phyloP scores from a whole-genome alignment of 2,888 invertebrate species.

The Conistra vaccinii region DNA sequence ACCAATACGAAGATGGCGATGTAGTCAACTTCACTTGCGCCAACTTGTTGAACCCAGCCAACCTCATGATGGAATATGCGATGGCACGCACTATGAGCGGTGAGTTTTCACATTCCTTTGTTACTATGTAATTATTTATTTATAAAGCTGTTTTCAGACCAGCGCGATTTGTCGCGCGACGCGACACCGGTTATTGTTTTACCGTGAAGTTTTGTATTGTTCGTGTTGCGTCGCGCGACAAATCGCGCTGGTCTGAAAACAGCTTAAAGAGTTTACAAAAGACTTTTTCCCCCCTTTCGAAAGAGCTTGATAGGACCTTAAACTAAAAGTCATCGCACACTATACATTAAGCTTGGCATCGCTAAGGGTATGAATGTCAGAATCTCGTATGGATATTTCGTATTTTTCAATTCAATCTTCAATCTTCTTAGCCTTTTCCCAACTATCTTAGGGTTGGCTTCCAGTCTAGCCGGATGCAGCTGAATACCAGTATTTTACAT shows the following conservation, averaged over 20 bases:
- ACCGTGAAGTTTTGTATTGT: no score
- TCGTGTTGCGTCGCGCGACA: no score
- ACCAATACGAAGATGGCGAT: conserved; percentile 28
- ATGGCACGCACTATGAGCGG: conserved; percentile 1
- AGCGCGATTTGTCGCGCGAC: no score
- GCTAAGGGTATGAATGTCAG: not conserved
- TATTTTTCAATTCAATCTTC: not conserved
- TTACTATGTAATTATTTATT: not conserved
- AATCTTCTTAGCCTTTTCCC: no score
- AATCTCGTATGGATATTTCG: not conserved
- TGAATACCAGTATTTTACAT: not conserved
- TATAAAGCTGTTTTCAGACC: no score
- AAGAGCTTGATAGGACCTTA: not conserved
- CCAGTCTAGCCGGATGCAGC: no score
- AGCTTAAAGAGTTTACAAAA: not conserved
- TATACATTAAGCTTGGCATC: not conserved
- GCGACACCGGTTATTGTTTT: no score
- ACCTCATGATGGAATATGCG: not conserved
- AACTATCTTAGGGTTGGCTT: no score
- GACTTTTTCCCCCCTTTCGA: not conserved
- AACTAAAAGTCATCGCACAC: not conserved
- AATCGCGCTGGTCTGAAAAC: no score
- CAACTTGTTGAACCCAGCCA: fast-evolving
- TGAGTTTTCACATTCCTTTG: conserved; percentile 6
- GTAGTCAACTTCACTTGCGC: conserved; percentile 12